A percentile compares a stretch with the other conserved stretches of the same genome.
Conservation (phyloP, 2,888 invertebrate genomes). For the Rhamphomyia laevipes region DNA sequence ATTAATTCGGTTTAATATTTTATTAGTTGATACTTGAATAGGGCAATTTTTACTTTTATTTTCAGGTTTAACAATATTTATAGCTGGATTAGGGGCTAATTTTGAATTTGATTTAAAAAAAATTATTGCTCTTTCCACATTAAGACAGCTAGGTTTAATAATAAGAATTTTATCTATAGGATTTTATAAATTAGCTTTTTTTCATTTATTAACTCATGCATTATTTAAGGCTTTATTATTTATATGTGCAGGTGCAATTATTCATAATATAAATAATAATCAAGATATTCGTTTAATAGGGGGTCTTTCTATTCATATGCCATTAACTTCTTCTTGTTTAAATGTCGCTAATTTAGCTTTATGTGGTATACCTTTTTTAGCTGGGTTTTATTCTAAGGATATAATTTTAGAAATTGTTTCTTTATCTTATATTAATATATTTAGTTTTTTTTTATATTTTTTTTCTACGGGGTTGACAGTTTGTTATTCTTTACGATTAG, state of each 20-base stretch:
- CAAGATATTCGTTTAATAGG: constrained; percentile 59
- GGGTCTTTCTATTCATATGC: constrained; percentile 38
- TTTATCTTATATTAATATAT: too few relatives aligned
- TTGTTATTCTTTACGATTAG: constrained; percentile 45
- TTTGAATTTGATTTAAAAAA: constrained; percentile 63
- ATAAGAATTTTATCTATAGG: constrained; percentile 50
- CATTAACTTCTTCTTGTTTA: constrained; percentile 44
- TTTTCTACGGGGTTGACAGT: constrained; percentile 47
- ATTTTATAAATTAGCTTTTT: constrained; percentile 47
- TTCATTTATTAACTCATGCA: constrained; percentile 61
- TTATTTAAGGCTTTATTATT: constrained; percentile 66
- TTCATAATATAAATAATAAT: constrained; percentile 49
- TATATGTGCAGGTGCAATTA: constrained; percentile 57
- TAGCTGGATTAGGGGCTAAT: constrained; percentile 47
- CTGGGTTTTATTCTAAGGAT: constrained; percentile 55
- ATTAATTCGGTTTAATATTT: too few relatives aligned
- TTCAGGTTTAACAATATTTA: constrained; percentile 48
- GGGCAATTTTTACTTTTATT: too few relatives aligned
- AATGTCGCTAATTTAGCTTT: constrained; percentile 48
- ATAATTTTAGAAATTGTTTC: constrained; percentile 47
- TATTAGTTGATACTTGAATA: too few relatives aligned
- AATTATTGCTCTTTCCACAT: constrained; percentile 65
- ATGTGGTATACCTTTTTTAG: constrained; percentile 52
- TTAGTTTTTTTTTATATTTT: constrained; percentile 42
- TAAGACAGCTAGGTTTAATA: constrained; percentile 65